These are phyloP conservation scores for Formica selysi DNA, from an alignment of 1,140 invertebrate genomes.

Conservation along the genomic window DNA sequence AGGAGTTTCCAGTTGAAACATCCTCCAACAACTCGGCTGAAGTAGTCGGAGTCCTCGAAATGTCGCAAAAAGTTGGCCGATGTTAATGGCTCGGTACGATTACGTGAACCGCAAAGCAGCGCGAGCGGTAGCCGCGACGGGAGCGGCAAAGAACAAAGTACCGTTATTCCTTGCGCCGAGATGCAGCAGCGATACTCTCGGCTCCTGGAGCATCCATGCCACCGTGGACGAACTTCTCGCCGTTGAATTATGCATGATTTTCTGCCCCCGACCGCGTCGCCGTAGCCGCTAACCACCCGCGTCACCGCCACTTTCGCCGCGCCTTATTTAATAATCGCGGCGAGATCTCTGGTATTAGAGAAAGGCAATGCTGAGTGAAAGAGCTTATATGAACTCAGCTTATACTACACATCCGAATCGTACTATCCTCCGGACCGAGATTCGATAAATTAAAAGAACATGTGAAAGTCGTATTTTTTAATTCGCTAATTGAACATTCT, in stretches of 20 bases:
- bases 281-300: slow-evolving; percentile 49
- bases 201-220: slow-evolving; percentile 43
- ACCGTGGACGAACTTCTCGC: slow-evolving; percentile 44
- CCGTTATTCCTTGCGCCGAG: slow-evolving; percentile 55
- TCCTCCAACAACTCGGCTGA: slow-evolving; percentile 37
- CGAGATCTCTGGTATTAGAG: slow-evolving; percentile 44
- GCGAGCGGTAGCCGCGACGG: neutral
- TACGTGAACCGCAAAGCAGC: slow-evolving; percentile 59
- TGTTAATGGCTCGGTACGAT: slow-evolving; percentile 61
- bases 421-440: neutral
- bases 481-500: neutral
- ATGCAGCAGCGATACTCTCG: slow-evolving; percentile 44
- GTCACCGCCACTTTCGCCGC: slow-evolving; percentile 55
- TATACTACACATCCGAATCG: neutral
- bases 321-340: slow-evolving; percentile 59
- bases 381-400: slow-evolving; percentile 8
- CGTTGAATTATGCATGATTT: slow-evolving; percentile 60
- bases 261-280: slow-evolving; percentile 35
- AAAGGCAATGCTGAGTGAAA: slow-evolving; percentile 8
- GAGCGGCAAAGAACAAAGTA: slow-evolving; percentile 55
- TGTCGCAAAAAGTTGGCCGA: slow-evolving; percentile 62
- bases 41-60: slow-evolving; percentile 54
- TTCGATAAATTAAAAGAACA: neutral
- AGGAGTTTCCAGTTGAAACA: slow-evolving; percentile 48
- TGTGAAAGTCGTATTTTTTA: neutral